Evolutionary conservation across 2,113 vertebrate genomes (phyloP), one percentile per base, ranked within the genome.

Genomic region (Larimichthys crocea): DNA sequence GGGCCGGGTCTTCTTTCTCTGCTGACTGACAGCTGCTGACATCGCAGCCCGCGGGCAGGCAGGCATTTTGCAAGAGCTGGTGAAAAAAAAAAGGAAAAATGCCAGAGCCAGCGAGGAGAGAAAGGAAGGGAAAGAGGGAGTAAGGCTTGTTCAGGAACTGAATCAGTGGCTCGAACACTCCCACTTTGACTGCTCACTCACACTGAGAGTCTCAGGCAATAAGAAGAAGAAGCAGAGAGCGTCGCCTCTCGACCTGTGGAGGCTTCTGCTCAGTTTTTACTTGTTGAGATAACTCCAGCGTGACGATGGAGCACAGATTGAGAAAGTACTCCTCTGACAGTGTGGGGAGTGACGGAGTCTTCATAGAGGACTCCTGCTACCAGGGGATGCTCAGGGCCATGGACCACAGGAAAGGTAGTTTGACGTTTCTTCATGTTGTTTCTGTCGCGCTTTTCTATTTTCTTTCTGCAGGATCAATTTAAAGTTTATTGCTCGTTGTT

Each of bases 401-500:
- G 70, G 92, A 93, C 10, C 26, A 64, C 90, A 94, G 86, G 80
- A 95, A 95, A 95, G 95, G 95, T 95, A 94, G 61, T 64, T 3
- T 7, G 2, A 2, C 0, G 7, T 14, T 12, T 46, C 2, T 48
- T 66, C 20, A n/a, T 8, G 20, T 48, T 26, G 24, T 61, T 22
- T 12, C 26, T 35, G 5, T 11, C 10, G 49, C 10, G 2, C 53
- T 6, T 50, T 2, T 69, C 55, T 26, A 10, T 63, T 56, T 31
- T 60, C 29, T 14, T 35, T 12, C 12, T 46, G 10, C 14, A 35
- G 35, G 2, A 8, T 7, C 35, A 40, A 0, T 40, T 40, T 40
- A 9, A 9, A 8, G 35, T 40, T 35, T 3, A 14, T 10, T 10
- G 22, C n/a, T 71, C 9, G 0, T 12, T 29, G 42, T 59, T 12